phyloP scores from a whole-genome alignment of 2,888 invertebrate genomes.

The Dicyrtomina minuta region DNA sequence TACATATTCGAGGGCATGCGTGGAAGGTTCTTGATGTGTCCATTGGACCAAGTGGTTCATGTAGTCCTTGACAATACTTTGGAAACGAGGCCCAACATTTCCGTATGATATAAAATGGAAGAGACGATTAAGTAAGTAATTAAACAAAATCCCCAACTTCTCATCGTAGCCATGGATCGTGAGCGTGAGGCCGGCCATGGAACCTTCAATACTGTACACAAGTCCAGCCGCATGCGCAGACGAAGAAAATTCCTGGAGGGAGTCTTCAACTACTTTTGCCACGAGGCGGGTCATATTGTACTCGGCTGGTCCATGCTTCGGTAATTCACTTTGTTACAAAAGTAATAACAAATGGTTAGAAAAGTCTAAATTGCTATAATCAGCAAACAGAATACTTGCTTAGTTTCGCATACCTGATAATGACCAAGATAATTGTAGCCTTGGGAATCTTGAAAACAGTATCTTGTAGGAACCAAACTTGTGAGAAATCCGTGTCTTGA shows the following conservation, averaged over 20 bases:
- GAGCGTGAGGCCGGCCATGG: slow-evolving; percentile 7
- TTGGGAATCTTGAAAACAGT: slow-evolving; percentile 86
- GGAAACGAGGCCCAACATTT: slow-evolving; percentile 10
- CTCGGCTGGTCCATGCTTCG: slow-evolving; percentile 79
- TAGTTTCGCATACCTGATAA: slow-evolving; percentile 67
- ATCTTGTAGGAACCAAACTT: slow-evolving; percentile 95
- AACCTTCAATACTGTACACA: slow-evolving; percentile 4
- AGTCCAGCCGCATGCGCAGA: slow-evolving; percentile 88
- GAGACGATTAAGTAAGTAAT: slow-evolving; percentile 15
- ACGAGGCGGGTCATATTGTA: slow-evolving; percentile 82
- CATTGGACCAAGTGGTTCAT: neutral
- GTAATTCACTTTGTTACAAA: slow-evolving; percentile 72
- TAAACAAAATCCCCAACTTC: slow-evolving; percentile 1
- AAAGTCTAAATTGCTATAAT: neutral
- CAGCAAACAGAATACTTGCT: neutral
- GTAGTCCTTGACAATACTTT: neutral
- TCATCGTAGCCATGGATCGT: slow-evolving; percentile 16
- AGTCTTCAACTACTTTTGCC: slow-evolving; percentile 77
- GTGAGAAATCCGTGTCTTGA: slow-evolving; percentile 74
- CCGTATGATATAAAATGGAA: slow-evolving; percentile 20
- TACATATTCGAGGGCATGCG: slow-evolving; percentile 66
- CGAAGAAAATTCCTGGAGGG: slow-evolving; percentile 88
- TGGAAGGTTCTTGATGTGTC: slow-evolving; percentile 8
- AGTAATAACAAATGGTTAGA: too few species aligned
- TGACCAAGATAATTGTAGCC: slow-evolving; percentile 74